phyloP scores from a whole-genome alignment of 2,888 invertebrate species.

The Erebia aethiops region DNA sequence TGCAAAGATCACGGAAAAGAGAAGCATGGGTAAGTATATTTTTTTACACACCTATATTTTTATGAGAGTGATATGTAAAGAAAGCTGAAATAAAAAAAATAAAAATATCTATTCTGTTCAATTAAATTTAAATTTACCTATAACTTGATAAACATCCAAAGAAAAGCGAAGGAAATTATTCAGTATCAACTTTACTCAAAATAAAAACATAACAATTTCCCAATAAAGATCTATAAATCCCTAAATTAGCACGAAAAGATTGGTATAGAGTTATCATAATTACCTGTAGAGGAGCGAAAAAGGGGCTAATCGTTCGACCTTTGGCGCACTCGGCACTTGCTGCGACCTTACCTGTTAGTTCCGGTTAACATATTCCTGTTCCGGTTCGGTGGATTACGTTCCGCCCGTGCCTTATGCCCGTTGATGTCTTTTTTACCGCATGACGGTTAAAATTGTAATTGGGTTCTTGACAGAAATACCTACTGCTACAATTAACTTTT shows the following conservation, averaged over 20 bases:
- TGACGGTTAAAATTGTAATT: conserved; percentile 10
- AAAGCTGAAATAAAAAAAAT: background rate
- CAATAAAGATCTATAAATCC: no score
- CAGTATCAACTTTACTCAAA: no score
- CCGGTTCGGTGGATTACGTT: conserved; percentile 50
- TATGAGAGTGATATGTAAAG: background rate
- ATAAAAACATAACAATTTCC: no score
- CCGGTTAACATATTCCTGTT: conserved; percentile 32
- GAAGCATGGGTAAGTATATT: background rate
- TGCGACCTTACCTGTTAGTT: conserved; percentile 40
- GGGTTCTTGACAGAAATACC: no score
- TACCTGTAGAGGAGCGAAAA: background rate
- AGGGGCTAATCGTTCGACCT: conserved; percentile 37
- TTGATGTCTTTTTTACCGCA: conserved; percentile 41
- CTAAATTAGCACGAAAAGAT: no score
- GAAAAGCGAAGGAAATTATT: no score
- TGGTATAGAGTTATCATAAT: no score
- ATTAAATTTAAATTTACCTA: no score
- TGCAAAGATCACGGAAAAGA: background rate
- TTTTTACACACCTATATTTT: background rate
- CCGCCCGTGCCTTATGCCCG: conserved; percentile 56
- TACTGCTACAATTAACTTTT: no score
- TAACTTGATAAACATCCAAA: no score
- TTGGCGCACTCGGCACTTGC: conserved; percentile 32
- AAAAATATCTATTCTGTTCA: no score